Percentiles rank a stretch among this genome's conserved stretches.
These are phyloP conservation scores for Lagothrix lagotricha DNA, from an alignment of 2,797 vertebrate genomes.

Conservation along the genomic window DNA sequence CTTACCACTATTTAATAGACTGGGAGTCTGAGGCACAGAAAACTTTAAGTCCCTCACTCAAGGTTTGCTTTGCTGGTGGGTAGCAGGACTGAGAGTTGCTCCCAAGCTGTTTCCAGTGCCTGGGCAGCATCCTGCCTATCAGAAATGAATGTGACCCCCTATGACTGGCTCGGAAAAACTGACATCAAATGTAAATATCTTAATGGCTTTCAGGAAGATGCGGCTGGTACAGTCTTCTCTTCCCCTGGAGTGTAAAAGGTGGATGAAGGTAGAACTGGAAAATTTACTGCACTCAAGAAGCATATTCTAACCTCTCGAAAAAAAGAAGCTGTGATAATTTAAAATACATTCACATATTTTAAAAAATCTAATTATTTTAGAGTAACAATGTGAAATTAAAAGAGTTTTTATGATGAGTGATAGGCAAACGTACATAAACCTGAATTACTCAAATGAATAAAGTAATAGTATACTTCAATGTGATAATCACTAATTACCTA, in stretches of 20 bases:
- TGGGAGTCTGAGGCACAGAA: neutral
- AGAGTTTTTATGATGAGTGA: neutral
- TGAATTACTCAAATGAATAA: conserved; percentile 43
- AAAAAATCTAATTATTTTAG: neutral
- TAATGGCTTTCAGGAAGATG: neutral
- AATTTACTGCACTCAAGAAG: neutral
- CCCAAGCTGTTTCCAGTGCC: neutral
- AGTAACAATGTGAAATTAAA: neutral
- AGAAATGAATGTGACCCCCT: neutral
- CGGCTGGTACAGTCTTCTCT: neutral
- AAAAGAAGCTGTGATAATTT: neutral
- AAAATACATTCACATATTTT: neutral
- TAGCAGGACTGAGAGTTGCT: neutral
- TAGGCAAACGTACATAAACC: conserved; percentile 11
- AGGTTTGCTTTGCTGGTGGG: neutral
- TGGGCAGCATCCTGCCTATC: neutral
- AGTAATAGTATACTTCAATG: neutral
- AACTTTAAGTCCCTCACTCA: neutral
- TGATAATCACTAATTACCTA: conserved; percentile 21
- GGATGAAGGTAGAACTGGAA: neutral
- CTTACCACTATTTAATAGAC: neutral
- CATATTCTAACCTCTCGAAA: neutral
- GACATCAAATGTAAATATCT: neutral
- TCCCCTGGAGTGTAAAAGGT: neutral
- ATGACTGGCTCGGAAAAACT: neutral